These are phyloP conservation scores for Cyprinella venusta DNA, from an alignment of 2,797 vertebrate species.

Conservation along the genomic window DNA sequence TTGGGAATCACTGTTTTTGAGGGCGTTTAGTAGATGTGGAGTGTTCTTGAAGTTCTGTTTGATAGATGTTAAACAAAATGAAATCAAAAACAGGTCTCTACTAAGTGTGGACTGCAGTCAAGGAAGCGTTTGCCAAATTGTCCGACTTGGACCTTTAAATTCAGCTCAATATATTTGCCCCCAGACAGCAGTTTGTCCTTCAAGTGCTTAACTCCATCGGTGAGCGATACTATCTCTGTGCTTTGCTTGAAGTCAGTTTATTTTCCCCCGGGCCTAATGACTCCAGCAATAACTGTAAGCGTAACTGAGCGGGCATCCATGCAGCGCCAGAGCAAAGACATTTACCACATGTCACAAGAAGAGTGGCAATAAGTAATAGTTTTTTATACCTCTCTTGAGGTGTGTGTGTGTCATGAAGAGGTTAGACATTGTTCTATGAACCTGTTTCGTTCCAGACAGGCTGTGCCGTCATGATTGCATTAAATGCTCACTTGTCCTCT, in stretches of 20 bases:
- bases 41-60: not conserved
- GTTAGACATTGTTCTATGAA: slow-evolving; percentile 52
- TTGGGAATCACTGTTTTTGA: not conserved
- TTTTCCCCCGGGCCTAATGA: slow-evolving; percentile 46
- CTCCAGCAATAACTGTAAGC: slow-evolving; percentile 46
- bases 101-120: slow-evolving; percentile 22
- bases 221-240: slow-evolving; percentile 43
- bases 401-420: slow-evolving; percentile 33
- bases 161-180: slow-evolving; percentile 33
- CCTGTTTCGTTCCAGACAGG: slow-evolving; percentile 53
- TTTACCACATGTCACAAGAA: slow-evolving; percentile 50
- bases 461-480: slow-evolving; percentile 52
- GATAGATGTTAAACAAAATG: slow-evolving; percentile 9
- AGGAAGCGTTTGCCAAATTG: slow-evolving; percentile 36
- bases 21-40: not conserved
- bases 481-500: slow-evolving; percentile 64
- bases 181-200: slow-evolving; percentile 47
- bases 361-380: slow-evolving; percentile 50
- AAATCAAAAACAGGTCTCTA: slow-evolving; percentile 5
- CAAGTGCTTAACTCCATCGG: slow-evolving; percentile 35
- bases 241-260: slow-evolving; percentile 42
- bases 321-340: slow-evolving; percentile 42
- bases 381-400: slow-evolving; percentile 46
- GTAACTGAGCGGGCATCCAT: slow-evolving; percentile 48
- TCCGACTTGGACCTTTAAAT: slow-evolving; percentile 28